Conservation (phyloP, 2,888 invertebrate species). For the Loripinus fragilis region DNA sequence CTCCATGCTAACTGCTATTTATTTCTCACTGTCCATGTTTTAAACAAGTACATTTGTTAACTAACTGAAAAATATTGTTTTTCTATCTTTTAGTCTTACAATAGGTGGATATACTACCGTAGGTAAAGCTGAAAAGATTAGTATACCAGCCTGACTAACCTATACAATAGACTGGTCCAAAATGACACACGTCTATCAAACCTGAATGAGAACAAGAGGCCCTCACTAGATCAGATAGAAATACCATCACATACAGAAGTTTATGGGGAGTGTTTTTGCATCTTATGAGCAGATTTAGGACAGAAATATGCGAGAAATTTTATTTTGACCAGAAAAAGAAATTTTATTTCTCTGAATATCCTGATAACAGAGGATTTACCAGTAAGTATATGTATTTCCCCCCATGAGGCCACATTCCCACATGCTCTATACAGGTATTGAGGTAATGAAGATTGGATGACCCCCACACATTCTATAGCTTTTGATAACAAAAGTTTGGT, state of each 20-base stretch:
- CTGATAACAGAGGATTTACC: neutral
- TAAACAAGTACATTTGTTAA: neutral
- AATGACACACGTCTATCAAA: conserved; percentile 82
- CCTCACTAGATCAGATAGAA: conserved; percentile 60
- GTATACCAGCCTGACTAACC: conserved; percentile 52
- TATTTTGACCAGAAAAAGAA: conserved; percentile 22
- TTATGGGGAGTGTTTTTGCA: conserved; percentile 36
- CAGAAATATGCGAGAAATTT: conserved; percentile 31
- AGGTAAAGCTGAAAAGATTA: conserved; percentile 34
- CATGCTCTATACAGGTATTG: conserved; percentile 3
- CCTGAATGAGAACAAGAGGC: conserved; percentile 76
- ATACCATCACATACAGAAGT: conserved; percentile 54
- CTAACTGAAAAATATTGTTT: conserved; percentile 11
- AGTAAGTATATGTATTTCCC: neutral
- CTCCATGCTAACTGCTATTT: neutral
- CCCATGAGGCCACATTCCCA: conserved; percentile 6
- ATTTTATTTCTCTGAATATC: conserved; percentile 12
- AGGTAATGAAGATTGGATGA: conserved; percentile 19
- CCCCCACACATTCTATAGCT: conserved; percentile 26
- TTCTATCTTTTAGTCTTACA: neutral
- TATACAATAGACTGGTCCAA: conserved; percentile 70
- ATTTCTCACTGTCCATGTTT: neutral
- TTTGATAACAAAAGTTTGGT: conserved; percentile 29
- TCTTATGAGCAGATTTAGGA: conserved; percentile 25
- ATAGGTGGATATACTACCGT: neutral